These are phyloP conservation scores for Atlantisia rogersi DNA, from an alignment of 2,113 vertebrate genomes.

Conservation along the genomic window DNA sequence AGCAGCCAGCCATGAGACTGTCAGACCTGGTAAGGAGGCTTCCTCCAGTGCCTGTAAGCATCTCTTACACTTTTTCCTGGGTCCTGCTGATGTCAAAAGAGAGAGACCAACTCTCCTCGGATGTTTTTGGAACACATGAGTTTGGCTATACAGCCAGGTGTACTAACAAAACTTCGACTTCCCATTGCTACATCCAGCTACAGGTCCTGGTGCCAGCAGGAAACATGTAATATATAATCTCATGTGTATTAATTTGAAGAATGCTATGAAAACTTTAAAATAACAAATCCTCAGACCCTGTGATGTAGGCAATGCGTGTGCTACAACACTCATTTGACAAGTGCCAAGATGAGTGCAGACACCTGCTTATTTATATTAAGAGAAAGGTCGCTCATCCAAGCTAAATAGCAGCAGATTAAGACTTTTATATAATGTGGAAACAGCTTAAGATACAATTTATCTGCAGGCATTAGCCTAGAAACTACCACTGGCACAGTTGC, in stretches of 20 bases:
- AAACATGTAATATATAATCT: background rate
- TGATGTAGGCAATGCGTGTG: rapidly evolving
- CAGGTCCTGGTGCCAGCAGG: background rate
- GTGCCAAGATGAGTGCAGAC: background rate
- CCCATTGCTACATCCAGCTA: background rate
- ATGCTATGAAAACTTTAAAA: background rate
- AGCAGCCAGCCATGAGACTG: background rate
- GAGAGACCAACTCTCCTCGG: background rate
- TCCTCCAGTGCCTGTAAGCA: background rate
- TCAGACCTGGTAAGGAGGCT: background rate
- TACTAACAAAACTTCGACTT: background rate
- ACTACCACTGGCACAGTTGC: background rate
- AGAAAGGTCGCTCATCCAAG: background rate
- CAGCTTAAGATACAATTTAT: background rate
- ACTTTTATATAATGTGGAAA: background rate
- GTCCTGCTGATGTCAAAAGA: background rate
- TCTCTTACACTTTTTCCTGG: background rate
- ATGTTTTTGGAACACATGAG: background rate
- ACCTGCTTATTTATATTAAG: background rate
- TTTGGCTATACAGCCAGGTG: background rate
- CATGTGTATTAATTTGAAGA: background rate
- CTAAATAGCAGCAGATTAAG: background rate
- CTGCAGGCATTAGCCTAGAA: background rate
- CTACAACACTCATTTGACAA: background rate
- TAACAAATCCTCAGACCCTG: background rate